Percentiles rank a stretch among this genome's conserved stretches.
phyloP scores from a whole-genome alignment of 1,140 invertebrate genomes.

The Drosophila hydei region DNA sequence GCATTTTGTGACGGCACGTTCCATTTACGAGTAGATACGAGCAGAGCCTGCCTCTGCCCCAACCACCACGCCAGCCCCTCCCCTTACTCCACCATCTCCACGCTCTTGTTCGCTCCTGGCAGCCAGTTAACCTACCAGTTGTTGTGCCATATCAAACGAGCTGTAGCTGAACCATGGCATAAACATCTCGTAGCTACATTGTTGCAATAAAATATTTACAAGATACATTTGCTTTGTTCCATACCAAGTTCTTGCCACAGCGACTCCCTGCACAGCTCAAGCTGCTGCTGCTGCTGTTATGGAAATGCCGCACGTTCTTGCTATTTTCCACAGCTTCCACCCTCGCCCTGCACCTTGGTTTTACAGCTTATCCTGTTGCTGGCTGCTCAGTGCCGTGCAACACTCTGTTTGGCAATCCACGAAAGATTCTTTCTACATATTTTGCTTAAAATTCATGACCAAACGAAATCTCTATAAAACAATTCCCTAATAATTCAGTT shows the following conservation, averaged over 20 bases:
- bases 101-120: not conserved
- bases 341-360: not conserved
- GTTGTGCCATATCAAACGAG: conserved; percentile 34
- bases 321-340: not conserved
- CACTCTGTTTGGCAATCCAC: conserved; percentile 3
- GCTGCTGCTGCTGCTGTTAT: conserved; percentile 28
- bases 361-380: conserved; percentile 54
- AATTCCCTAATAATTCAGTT: conserved; percentile 8
- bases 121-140: conserved; percentile 37
- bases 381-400: conserved; percentile 6
- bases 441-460: conserved; percentile 28
- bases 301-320: conserved; percentile 45
- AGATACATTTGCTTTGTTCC: conserved; percentile 67
- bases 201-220: conserved; percentile 80
- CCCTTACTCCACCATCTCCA: not conserved
- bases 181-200: conserved; percentile 67
- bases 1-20: conserved; percentile 58
- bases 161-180: conserved; percentile 30
- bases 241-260: conserved; percentile 54
- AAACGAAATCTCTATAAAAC: conserved; percentile 16
- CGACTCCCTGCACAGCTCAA: conserved; percentile 31
- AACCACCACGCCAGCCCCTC: too few relatives aligned
- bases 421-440: conserved; percentile 6
- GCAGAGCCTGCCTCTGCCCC: not conserved
- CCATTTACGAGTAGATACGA: conserved; percentile 47